These are phyloP conservation scores for Crioceris asparagi DNA, from an alignment of 2,888 invertebrate species.

Conservation along the genomic window DNA sequence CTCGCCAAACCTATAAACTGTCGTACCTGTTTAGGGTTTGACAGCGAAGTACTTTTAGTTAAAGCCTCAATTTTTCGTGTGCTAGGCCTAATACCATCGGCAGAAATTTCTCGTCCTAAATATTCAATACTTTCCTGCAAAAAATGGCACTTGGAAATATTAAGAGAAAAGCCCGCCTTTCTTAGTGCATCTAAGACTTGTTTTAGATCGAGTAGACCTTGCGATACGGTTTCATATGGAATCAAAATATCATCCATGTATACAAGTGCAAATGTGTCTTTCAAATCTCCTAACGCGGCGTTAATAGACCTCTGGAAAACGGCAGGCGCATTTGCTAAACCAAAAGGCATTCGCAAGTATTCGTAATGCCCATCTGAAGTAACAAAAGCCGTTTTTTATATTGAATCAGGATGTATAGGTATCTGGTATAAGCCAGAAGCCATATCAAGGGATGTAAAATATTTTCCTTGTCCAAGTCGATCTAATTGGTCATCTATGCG, in stretches of 20 bases:
- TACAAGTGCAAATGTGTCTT: neutral
- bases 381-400: conserved; percentile 9
- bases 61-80: neutral
- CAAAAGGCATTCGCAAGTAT: conserved; percentile 10
- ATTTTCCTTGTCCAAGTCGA: conserved; percentile 15
- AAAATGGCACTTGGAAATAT: neutral
- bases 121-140: neutral
- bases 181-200: neutral
- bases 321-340: neutral
- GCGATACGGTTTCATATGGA: neutral
- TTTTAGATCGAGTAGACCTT: neutral
- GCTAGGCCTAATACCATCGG: neutral
- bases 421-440: conserved; percentile 17
- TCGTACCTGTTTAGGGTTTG: neutral
- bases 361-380: neutral
- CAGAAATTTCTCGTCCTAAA: neutral
- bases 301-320: neutral
- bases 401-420: conserved; percentile 20
- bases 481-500: conserved; percentile 22
- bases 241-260: neutral
- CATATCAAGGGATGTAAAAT: conserved; percentile 25
- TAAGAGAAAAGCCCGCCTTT: neutral
- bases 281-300: neutral
- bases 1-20: neutral
- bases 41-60: neutral